Base-by-base conservation (phyloP, 2,888 invertebrate genomes). In the Mythimna loreyi region DNA sequence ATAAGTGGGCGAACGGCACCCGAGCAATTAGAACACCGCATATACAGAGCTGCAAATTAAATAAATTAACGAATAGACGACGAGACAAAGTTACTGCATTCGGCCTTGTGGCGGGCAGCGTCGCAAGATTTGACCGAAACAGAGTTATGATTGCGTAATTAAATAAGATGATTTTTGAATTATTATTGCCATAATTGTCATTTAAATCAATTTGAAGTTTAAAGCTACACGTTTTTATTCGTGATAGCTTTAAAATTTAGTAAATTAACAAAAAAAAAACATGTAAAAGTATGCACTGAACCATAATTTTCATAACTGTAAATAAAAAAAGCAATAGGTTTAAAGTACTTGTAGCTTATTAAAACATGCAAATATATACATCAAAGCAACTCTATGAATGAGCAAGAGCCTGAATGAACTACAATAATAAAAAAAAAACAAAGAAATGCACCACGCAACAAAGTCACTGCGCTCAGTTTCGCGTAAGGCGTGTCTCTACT, bases 1-100 rank as follows among this genome's bases (percentile, higher is more conserved):
- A 95, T 95, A 95, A 95, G 95, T 94, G 94, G 94, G 89, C 91
- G 91, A 91, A 87, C 90, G 91, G 91, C 91, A 87, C 85, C 86
- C 87, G 85, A 88, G 91, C 94, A 94, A 94, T 94, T 94, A 94
- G 93, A 93, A 87, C 93, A 87, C 85, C 85, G 86, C 89, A 89
- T 90, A 91, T 86, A 89, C 87, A 87, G 86, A 81, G 82, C 82
- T 73, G 82, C 80, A 88, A 92, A 92, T 93, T 93, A 91, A 92
- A 92, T 92, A 91, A 91, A 91, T 92, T 90, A 89, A 86, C 82
- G 76, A 82, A 88, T 87, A 86, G 88, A 88, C 87, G 86, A 87
- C 80, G 81, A 82, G 83, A 86, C 87, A 85, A 87, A 87, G 85
- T 89, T 86, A 90, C 85, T 82, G 81, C 82, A 72, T 71, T 66